These are phyloP conservation scores for Neelides sp. DNA, from an alignment of 1,140 invertebrate genomes.

Conservation along the genomic window DNA sequence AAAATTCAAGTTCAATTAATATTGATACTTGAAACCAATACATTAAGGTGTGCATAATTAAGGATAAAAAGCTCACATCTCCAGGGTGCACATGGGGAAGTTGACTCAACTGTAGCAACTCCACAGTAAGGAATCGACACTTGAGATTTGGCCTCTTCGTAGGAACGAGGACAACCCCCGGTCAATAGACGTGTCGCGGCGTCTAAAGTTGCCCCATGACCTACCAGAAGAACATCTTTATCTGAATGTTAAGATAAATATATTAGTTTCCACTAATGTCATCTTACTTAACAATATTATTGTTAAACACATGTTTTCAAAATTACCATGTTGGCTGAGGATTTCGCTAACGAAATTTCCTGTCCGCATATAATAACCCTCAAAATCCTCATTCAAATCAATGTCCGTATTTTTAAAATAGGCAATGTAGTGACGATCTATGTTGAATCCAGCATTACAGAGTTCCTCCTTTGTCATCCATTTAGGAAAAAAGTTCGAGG, in stretches of 20 bases:
- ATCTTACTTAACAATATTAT: slow-evolving; percentile 25
- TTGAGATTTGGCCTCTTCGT: too few relatives aligned
- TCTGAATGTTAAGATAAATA: slow-evolving; percentile 3
- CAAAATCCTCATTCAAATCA: slow-evolving; percentile 45
- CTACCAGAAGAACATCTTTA: slow-evolving; percentile 60
- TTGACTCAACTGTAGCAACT: slow-evolving; percentile 49
- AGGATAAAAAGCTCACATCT: too few relatives aligned
- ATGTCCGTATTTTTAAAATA: slow-evolving; percentile 46
- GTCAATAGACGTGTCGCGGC: slow-evolving; percentile 62
- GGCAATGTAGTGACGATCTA: slow-evolving; percentile 56
- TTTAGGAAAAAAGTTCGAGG: slow-evolving; percentile 58
- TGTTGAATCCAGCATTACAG: slow-evolving; percentile 56
- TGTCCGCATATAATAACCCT: slow-evolving; percentile 58
- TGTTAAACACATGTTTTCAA: too few relatives aligned
- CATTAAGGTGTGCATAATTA: too few relatives aligned
- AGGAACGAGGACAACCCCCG: too few relatives aligned
- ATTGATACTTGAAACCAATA: too few relatives aligned
- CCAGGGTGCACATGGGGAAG: too few relatives aligned
- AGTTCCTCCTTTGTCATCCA: slow-evolving; percentile 67
- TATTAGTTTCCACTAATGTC: slow-evolving; percentile 5
- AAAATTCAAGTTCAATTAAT: too few relatives aligned
- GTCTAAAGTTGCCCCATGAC: slow-evolving; percentile 74
- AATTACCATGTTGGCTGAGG: slow-evolving; percentile 21
- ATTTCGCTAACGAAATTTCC: slow-evolving; percentile 37
- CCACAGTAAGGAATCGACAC: slow-evolving; percentile 63